A percentile compares a stretch with the other conserved stretches of the same genome.
Evolutionary conservation across 2,888 invertebrate species (phyloP).

Genomic region (Macrosoma leucophasiata): DNA sequence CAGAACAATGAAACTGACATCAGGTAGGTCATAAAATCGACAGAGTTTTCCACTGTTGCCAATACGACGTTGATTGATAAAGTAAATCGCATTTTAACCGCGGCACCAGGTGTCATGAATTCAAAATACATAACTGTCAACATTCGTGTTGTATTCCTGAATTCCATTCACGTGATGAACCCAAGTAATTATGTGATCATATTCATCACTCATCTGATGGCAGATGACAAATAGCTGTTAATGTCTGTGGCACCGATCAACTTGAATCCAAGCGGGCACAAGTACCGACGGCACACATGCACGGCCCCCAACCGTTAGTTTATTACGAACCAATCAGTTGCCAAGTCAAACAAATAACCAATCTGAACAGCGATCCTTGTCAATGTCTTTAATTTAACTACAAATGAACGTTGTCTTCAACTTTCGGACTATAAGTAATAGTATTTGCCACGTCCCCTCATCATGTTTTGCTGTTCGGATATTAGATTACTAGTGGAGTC

Average conservation of each 20-base stretch:
- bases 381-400: slow-evolving; percentile 1
- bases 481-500: slow-evolving; percentile 1
- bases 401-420: slow-evolving; percentile 3
- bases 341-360: slow-evolving; percentile 49
- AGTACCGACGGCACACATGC: slow-evolving; percentile 31
- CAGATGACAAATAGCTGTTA: slow-evolving; percentile 65
- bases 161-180: slow-evolving; percentile 11
- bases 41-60: too few species aligned
- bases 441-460: slow-evolving; percentile 1
- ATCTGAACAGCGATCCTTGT: slow-evolving; percentile 37
- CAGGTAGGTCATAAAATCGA: too few species aligned
- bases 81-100: too few species aligned
- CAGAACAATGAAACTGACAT: too few species aligned
- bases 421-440: slow-evolving; percentile 11
- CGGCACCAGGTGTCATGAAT: too few species aligned
- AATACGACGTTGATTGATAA: too few species aligned
- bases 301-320: slow-evolving; percentile 45
- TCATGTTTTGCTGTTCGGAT: background rate
- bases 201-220: slow-evolving; percentile 46
- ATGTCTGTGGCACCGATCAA: slow-evolving; percentile 51
- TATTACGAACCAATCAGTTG: slow-evolving; percentile 52
- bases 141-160: slow-evolving; percentile 7
- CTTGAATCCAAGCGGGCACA: slow-evolving; percentile 32
- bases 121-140: too few species aligned
- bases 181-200: slow-evolving; percentile 54